Base-by-base conservation (phyloP, 2,113 vertebrate genomes). In the Nansenia antarctica region DNA sequence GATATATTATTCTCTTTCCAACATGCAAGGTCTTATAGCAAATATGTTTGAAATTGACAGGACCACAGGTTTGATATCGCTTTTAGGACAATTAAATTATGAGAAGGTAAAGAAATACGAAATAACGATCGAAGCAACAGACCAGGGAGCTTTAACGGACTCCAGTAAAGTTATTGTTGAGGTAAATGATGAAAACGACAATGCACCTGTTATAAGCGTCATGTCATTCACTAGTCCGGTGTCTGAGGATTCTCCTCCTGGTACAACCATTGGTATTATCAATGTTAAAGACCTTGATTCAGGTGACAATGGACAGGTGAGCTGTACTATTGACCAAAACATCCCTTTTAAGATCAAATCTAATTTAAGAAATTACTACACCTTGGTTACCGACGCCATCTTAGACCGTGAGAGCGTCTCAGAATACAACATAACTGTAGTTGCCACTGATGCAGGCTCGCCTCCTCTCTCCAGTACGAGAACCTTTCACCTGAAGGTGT, bases 181-280 rank as follows among this genome's bases (percentile, higher is more conserved):
- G 11, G 64, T 81, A 3, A n/a, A 55, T 31, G 81, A 82, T 31
- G 29, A 64, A 37, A 81, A 82, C 66, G 69, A 89, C 62, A 81
- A 74, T 58, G 18, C 62, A 2, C 81, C 75, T 52, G 80, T 86
- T 5, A 80, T 91, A 47, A 61, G 71, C 35, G 6, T 91, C 49
- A 83, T 81, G 30, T 89, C 83, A 6, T 20, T 89, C 27, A 83
- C 83, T 26, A 85, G 71, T 9, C 83, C 77, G 0, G 55, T 92
- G 9, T 65, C 69, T n/a, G 81, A 82, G 27, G 66, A 84, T 45
- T 30, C 53, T 0, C 27, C 52, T 2, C 62, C 59, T 8, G 74
- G 76, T 30, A 70, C 80, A 30, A 67, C 67, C 8, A 55, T 85
- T 12, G 77, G 57, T 4, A 30, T 82, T 14, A 73, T 82, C 20